phyloP scores from a whole-genome alignment of 1,140 invertebrate genomes.

The Papilio aristodemus region DNA sequence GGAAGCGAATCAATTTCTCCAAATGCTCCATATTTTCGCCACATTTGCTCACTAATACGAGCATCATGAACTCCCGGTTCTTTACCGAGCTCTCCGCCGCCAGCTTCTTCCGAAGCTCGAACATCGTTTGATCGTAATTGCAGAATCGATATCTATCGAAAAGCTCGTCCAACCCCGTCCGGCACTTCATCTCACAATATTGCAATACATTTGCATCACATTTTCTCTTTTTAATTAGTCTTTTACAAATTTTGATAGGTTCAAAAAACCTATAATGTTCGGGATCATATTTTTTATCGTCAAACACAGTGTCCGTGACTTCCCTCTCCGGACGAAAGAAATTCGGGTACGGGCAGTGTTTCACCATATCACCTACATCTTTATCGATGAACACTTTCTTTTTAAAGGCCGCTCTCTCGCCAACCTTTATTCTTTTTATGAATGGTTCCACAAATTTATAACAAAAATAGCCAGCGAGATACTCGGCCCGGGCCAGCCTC shows the following conservation, averaged over 20 bases:
- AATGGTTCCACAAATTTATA: constrained; percentile 59
- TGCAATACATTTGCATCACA: not conserved
- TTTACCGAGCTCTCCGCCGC: constrained; percentile 45
- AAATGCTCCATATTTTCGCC: constrained; percentile 48
- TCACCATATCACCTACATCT: constrained; percentile 40
- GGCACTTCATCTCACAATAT: not conserved
- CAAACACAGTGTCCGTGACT: constrained; percentile 36
- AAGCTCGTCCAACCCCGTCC: constrained; percentile 45
- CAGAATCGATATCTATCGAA: constrained; percentile 57
- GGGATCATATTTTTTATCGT: constrained; percentile 37
- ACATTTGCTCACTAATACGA: constrained; percentile 64
- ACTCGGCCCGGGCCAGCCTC: constrained; percentile 50
- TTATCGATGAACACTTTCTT: constrained; percentile 57
- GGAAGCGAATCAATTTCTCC: constrained; percentile 47
- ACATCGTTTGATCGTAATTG: constrained; percentile 52
- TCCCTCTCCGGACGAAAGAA: constrained; percentile 33
- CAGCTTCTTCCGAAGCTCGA: constrained; percentile 50
- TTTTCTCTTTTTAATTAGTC: constrained; percentile 16
- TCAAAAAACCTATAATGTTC: constrained; percentile 26
- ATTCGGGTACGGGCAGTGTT: constrained; percentile 48
- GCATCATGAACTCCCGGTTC: constrained; percentile 54
- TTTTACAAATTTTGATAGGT: not conserved
- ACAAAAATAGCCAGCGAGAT: constrained; percentile 47
- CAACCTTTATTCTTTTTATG: constrained; percentile 46
- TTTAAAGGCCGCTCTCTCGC: constrained; percentile 49